These are phyloP conservation scores for Podotricha telesiphe DNA, from an alignment of 2,888 invertebrate species.

Conservation along the genomic window DNA sequence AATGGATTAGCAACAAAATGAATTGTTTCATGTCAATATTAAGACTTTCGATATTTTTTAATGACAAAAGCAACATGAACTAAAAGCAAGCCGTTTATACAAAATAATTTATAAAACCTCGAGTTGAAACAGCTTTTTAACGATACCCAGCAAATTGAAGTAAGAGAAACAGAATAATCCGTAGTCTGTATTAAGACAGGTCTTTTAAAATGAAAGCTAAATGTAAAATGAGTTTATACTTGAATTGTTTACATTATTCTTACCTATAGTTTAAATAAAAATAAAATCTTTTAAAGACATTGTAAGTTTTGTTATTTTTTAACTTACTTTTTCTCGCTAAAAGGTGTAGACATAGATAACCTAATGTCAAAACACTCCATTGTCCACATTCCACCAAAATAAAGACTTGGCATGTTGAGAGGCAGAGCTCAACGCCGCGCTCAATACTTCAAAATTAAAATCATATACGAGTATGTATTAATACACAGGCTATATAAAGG, in stretches of 20 bases:
- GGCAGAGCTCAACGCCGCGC: no score
- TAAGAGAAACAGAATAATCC: conserved; percentile 18
- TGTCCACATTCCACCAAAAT: no score
- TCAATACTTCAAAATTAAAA: no score
- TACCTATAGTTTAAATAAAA: no score
- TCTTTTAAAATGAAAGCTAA: conserved; percentile 3
- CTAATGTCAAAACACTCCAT: no score
- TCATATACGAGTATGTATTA: no score
- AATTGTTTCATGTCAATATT: not conserved
- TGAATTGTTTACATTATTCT: not conserved
- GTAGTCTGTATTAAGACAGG: conserved; percentile 1
- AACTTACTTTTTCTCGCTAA: no score
- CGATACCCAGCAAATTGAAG: conserved; percentile 14
- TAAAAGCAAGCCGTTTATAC: not conserved
- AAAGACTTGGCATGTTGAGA: no score
- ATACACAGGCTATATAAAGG: no score
- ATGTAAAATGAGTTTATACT: not conserved
- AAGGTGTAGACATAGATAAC: no score
- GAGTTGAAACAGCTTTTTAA: conserved; percentile 1
- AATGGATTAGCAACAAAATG: not conserved
- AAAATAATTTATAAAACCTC: conserved; percentile 18
- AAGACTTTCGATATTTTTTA: not conserved
- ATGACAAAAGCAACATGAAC: not conserved
- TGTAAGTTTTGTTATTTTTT: not conserved
- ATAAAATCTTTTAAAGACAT: not conserved